These are phyloP conservation scores for Ceuthmochares aereus DNA, from an alignment of 2,113 vertebrate species.

Conservation along the genomic window DNA sequence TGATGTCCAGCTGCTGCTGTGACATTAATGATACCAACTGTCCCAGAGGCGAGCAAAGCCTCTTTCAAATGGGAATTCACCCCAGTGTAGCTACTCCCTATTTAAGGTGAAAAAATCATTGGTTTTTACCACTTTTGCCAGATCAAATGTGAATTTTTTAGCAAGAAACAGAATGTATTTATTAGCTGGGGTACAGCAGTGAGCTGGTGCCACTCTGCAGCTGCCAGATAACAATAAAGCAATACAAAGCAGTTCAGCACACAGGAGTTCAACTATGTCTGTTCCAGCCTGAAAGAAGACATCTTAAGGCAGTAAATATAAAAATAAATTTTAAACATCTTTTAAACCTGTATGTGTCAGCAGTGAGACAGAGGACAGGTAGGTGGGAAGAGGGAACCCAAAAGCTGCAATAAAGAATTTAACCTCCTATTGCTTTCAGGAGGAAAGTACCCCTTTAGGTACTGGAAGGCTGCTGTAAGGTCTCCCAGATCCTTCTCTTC, in stretches of 20 bases:
- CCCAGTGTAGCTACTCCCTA: background rate
- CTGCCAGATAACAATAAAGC: background rate
- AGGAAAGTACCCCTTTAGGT: too few species aligned
- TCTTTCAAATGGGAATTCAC: background rate
- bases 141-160: background rate
- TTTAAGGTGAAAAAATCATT: background rate
- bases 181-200: background rate
- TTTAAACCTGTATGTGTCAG: background rate
- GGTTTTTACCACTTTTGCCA: background rate
- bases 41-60: background rate
- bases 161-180: background rate
- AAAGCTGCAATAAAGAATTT: background rate
- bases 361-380: background rate
- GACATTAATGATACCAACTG: background rate
- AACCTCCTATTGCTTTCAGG: background rate
- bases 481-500: too few species aligned
- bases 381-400: background rate
- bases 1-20: too few species aligned
- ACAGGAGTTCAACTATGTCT: background rate
- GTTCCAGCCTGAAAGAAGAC: background rate
- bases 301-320: background rate
- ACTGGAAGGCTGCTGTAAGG: too few species aligned
- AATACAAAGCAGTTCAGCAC: background rate
- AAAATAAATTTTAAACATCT: background rate
- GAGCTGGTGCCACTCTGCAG: background rate